Evolutionary conservation across 2,113 vertebrate genomes (phyloP), one percentile per base, ranked within the genome.

Genomic region (Anoplopoma fimbria): DNA sequence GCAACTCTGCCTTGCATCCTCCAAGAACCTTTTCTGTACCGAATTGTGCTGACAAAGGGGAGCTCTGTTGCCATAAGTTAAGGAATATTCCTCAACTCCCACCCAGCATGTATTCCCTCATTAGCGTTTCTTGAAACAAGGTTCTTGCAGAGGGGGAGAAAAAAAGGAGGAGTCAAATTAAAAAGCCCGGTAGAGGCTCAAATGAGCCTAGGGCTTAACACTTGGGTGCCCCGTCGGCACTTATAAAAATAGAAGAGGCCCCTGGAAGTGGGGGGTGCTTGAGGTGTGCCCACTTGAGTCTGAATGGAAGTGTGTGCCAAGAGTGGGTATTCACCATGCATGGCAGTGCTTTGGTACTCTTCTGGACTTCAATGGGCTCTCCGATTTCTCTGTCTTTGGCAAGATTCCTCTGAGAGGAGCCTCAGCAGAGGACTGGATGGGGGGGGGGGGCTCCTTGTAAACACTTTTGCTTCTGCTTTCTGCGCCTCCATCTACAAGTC

Each of bases 291-390:
- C 87, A 93, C 92, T 91, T 72, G 2, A 90, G 81, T 55, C 64
- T 89, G 84, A 92, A 93, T 84, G 47, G 84, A 87, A 84, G 86
- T 91, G 90, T 89, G 91, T 90, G 83, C 86, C 86, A 89, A 69
- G 83, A 88, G 83, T 73, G 77, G 78, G 81, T 70, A 72, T 91
- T 91, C 88, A 83, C 75, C 62, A 69, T 75, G 86, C 86, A 91
- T 89, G 83, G 88, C 87, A 77, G 88, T 79, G 82, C 85, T 88
- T 51, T 87, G 89, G 89, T 78, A 73, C 88, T 79, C 82, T 80
- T 64, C 31, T 8, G 75, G 64, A 74, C 82, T 68, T 89, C 69
- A 62, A 88, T 87, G 77, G 85, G 82, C 83, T 70, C 78, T 77
- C 84, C 31, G 80, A 79, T 80, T 81, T 79, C 83, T 78, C 77